Base-by-base conservation (phyloP, 2,888 invertebrate species). In the Prostheceraeus crozeri region DNA sequence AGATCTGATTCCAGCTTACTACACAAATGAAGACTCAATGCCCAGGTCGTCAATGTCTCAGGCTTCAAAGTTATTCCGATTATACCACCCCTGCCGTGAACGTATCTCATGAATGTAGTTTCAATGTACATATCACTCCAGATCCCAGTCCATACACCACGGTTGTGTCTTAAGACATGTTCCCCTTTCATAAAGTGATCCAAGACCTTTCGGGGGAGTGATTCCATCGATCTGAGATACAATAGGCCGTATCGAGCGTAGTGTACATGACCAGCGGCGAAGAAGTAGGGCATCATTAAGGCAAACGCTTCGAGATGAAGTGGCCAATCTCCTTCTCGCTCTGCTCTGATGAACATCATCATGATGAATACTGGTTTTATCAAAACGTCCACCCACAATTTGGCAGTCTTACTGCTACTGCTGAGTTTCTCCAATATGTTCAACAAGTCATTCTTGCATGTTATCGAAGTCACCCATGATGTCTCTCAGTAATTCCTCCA, bases 121-220 rank as follows among this genome's bases (percentile, higher is more conserved):
- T 68, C 66, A n/a, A 67, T 68, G 40, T 61, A 64, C 65, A 67
- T 64, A 46, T 67, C 68, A 36, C 63, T 63, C 66, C 67, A 67
- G 0, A 67, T 66, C 0, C 58, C 65, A 61, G 67, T 68, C 59
- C 61, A 67, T 11, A 65, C 4, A 3, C 66, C 68, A 16, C 62
- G 35, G 23, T 56, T 58, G 45, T 65, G 64, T 4, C 62, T 59
- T 65, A 63, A 66, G 3, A 65, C 64, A 61, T 67, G 66, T 21
- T 67, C 56, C 14, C 67, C 65, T 30, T 56, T 56, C 51, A 64
- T 6, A 53, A 61, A 67, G 11, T 52, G 45, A 4, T 58, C 14
- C 10, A 51, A 48, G 1, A 67, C 28, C 3, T 63, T 59, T 16
- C 6, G 2, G 16, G 62, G 64, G 4, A 66, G 48, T 1, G 30